Evolutionary conservation across 2,113 vertebrate species (phyloP), one percentile per base, ranked within the genome.

Genomic region (Apistogramma diplotaenia): DNA sequence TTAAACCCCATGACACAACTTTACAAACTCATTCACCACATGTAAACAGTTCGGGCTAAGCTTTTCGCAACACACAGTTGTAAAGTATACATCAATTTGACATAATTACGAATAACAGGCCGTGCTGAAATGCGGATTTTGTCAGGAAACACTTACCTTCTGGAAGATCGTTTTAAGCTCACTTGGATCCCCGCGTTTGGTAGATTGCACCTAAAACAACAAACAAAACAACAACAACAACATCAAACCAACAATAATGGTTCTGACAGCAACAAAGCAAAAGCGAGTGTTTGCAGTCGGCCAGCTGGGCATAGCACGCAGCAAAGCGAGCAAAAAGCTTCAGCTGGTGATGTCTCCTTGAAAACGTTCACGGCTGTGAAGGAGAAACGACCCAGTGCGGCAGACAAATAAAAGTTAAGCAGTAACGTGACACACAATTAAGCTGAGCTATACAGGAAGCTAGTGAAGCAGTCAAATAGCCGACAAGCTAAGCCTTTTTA

Each of bases 151-250:
- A 43, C 91, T 97, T 96, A 99, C 98, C 97, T 97, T 96, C 74
- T 97, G 96, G 91, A 99, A 99, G 92, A 99, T 96, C 83, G 57
- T 90, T 85, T 97, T 97, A 35, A 99, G 95, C 83, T 99, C 98
- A 81, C 75, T 95, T 5, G 97, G 96, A 91, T 99, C 98, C 59
- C 97, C 98, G 78, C 98, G 94, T 95, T 96, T 99, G 85, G 96
- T 97, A 56, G 95, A 96, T 70, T 97, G 97, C 88, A 98, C 96
- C 97, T 97, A 89, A 56, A 91, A 79, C 8, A 65, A 33, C 4
- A 57, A 29, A 85, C 6, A 35, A 35, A 35, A 35, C 2, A 35
- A 35, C 33, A 71, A 25, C 27, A 25, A 56, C 74, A 71, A n/a
- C n/a, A n/a, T n/a, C n/a, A n/a, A n/a, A n/a, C n/a, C 0, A 43